Base-by-base conservation (phyloP, 2,113 vertebrate species). In the Daboia siamensis region DNA sequence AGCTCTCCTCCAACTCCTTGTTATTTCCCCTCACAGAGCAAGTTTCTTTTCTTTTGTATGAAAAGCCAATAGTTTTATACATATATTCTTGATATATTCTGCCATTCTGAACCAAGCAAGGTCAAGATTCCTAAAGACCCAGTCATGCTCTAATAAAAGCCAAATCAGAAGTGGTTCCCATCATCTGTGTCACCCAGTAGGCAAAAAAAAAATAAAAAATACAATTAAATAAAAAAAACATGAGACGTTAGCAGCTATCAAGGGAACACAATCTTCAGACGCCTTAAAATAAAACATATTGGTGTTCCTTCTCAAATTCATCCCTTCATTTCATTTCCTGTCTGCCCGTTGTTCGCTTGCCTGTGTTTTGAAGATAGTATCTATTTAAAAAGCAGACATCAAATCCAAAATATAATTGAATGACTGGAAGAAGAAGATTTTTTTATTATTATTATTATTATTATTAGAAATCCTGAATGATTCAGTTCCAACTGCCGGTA, bases 401-500 rank as follows among this genome's bases (percentile, higher is more conserved):
- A 1, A 39, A 94, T 94, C 64, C 90, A 97, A 97, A 97, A 96
- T 97, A 97, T 96, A 97, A 97, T 89, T 96, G 94, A 97, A 95
- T 96, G 93, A 96, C 95, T 97, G 95, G 89, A 97, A 97, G 94
- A 95, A 95, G 96, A 96, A 97, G 95, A 97, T 96, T 96, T 97
- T 97, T 97, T 97, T 39, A 39, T 96, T 95, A 1, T 3, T n/a
- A n/a, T n/a, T n/a, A 69, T n/a, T n/a, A n/a, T 69, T 93, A 95
- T 59, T 97, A 96, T 97, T 97, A 97, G 57, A 29, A 24, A 97
- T 97, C 92, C 91, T 95, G 86, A 97, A 94, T 86, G 94, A 90
- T 96, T 96, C 96, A 96, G 80, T 91, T 95, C 93, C 94, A 92
- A 96, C 94, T 94, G 95, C 95, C 95, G 96, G 93, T 94, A 96